Conservation (phyloP, 2,797 vertebrate species). For the Petrocephalus schoutedeni region DNA sequence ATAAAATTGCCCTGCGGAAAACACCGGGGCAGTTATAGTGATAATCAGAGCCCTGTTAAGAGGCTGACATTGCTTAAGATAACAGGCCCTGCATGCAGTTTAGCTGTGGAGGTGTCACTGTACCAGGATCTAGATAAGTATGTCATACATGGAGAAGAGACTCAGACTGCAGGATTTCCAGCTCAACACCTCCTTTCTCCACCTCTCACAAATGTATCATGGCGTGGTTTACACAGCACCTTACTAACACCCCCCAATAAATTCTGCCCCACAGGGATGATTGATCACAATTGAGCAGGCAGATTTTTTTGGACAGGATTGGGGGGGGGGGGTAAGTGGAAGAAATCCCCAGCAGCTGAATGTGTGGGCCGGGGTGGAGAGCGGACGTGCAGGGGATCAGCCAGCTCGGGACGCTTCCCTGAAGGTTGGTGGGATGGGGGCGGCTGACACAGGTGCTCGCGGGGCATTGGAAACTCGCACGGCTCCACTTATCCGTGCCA, state of each 20-base stretch:
- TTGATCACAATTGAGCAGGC: background rate
- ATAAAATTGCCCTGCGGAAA: background rate
- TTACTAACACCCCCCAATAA: background rate
- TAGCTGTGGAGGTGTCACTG: background rate
- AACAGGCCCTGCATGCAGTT: background rate
- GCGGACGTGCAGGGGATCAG: background rate
- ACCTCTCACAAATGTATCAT: background rate
- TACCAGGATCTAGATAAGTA: background rate
- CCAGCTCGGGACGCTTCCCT: slow-evolving; percentile 17
- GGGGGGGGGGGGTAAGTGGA: background rate
- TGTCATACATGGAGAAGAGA: background rate
- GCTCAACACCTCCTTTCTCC: background rate
- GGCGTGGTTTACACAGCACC: background rate
- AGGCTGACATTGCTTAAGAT: background rate
- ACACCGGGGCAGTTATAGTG: background rate
- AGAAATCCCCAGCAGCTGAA: slow-evolving; percentile 27
- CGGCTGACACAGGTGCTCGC: slow-evolving; percentile 29
- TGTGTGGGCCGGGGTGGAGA: background rate
- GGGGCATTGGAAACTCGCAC: slow-evolving; percentile 35
- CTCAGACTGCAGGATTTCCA: background rate
- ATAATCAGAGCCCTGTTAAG: background rate
- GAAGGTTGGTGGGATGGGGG: background rate
- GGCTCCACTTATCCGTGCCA: slow-evolving; percentile 42
- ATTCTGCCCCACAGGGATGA: background rate
- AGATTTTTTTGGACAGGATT: slow-evolving; percentile 1